Conservation (phyloP, 2,888 invertebrate genomes). For the Sinelater perroti region DNA sequence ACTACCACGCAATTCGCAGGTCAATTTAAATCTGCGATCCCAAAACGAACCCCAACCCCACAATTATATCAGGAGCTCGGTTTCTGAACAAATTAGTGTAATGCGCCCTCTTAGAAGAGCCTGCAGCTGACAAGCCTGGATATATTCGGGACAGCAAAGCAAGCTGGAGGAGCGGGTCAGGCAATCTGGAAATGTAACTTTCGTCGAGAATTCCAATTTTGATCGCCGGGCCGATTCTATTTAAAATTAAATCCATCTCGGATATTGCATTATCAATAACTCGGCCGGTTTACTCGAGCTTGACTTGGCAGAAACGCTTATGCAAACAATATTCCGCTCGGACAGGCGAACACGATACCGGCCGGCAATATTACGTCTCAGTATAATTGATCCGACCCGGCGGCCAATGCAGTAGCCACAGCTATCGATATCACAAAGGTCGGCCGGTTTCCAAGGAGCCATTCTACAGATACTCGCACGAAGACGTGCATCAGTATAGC, state of each 20-base stretch:
- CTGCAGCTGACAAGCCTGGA: conserved; percentile 23
- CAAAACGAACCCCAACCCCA: background rate
- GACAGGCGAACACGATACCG: conserved; percentile 27
- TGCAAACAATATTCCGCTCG: conserved; percentile 31
- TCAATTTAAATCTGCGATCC: too few relatives aligned
- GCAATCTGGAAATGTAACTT: conserved; percentile 22
- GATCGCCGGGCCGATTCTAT: conserved; percentile 28
- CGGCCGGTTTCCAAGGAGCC: conserved; percentile 55
- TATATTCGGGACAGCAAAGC: conserved; percentile 8
- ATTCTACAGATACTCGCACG: conserved; percentile 56
- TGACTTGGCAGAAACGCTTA: conserved; percentile 29
- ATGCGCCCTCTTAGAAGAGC: conserved; percentile 10
- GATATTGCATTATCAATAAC: conserved; percentile 32
- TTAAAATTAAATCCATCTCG: conserved; percentile 30
- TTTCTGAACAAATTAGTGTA: conserved; percentile 19
- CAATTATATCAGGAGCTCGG: background rate
- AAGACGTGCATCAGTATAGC: conserved; percentile 56
- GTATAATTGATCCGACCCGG: conserved; percentile 40
- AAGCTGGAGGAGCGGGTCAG: conserved; percentile 24
- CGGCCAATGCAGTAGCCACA: conserved; percentile 23
- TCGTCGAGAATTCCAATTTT: conserved; percentile 28
- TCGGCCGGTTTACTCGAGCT: conserved; percentile 27
- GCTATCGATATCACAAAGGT: conserved; percentile 39
- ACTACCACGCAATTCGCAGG: too few relatives aligned
- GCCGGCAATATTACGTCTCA: conserved; percentile 32